Evolutionary conservation across 2,888 invertebrate species (phyloP), one percentile per base, ranked within the genome.

Genomic region (Pherbina coryleti): DNA sequence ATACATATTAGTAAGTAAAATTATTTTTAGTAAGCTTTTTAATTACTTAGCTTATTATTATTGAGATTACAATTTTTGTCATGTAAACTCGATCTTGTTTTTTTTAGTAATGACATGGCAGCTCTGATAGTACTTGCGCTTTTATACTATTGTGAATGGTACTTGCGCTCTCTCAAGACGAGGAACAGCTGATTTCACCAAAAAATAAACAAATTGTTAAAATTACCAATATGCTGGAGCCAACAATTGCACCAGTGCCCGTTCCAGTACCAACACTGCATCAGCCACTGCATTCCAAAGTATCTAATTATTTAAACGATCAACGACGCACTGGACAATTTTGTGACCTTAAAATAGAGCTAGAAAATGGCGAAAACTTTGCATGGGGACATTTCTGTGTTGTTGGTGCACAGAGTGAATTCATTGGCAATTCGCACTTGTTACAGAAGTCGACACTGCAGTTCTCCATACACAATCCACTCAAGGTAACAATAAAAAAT

Each of bases 401-500:
- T 8, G 83, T 89, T 19, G 89, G 88, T 2, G 88, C 89, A 0
- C 89, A 89, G 79, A 89, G 89, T 75, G 84, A 86, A 69, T 85
- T 88, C 49, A 88, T 89, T 78, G 86, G 86, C 1, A 83, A 84
- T 0, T 80, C 84, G 5, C 83, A 84, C 62, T 84, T 84, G 22
- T 82, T 86, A 22, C 86, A 87, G 62, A 88, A 88, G 44, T 85
- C 86, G 0, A 84, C 86, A 0, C 34, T 85, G 31, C 87, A 88
- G 71, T 89, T 89, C 78, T 89, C 89, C 2, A 89, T 89, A 78
- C 86, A 89, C 49, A 89, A 88, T 82, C 89, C 89, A 0, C 79
- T 89, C 3, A 87, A 85, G 76, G 85, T 89, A 11, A 87, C 85
- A 31, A 88, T 89, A 25, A 85, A 83, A 4, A 86, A 89, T 74